Evolutionary conservation across 2,888 invertebrate genomes (phyloP).

Genomic region (Drosophila planitibia): DNA sequence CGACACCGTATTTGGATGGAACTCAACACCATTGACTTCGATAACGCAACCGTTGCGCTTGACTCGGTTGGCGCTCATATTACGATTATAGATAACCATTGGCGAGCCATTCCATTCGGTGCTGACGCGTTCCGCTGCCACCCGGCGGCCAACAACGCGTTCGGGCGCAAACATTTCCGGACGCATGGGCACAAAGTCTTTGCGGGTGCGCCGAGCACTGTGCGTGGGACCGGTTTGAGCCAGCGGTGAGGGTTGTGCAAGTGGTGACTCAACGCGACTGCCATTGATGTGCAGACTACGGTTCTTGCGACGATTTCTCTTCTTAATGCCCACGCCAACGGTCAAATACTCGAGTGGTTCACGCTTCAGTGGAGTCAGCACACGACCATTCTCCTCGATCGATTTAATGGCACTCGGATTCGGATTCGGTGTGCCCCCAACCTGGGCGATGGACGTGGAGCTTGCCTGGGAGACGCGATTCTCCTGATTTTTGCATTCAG

Average conservation of each 20-base stretch:
- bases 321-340: constrained; percentile 88
- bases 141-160: constrained; percentile 37
- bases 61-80: constrained; percentile 58
- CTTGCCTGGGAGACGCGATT: constrained; percentile 75
- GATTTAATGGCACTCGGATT: constrained; percentile 55
- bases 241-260: constrained; percentile 85
- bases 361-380: constrained; percentile 89
- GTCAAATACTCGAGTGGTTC: constrained; percentile 91
- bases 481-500: constrained; percentile 83
- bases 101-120: constrained; percentile 90
- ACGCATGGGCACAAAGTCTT: constrained; percentile 85
- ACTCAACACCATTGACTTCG: constrained; percentile 85
- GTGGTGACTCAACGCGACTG: constrained; percentile 88
- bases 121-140: constrained; percentile 31
- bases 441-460: constrained; percentile 52
- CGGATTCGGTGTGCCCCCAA: constrained; percentile 23
- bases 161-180: constrained; percentile 59
- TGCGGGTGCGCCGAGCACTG: constrained; percentile 61
- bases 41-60: constrained; percentile 72
- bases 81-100: constrained; percentile 89
- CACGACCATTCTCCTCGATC: constrained; percentile 84
- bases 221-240: constrained; percentile 86
- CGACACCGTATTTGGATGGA: constrained; percentile 90
- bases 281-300: constrained; percentile 86
- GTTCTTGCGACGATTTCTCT: constrained; percentile 89